Conservation (phyloP, 1,140 invertebrate genomes). For the Scaptomyza montana region DNA sequence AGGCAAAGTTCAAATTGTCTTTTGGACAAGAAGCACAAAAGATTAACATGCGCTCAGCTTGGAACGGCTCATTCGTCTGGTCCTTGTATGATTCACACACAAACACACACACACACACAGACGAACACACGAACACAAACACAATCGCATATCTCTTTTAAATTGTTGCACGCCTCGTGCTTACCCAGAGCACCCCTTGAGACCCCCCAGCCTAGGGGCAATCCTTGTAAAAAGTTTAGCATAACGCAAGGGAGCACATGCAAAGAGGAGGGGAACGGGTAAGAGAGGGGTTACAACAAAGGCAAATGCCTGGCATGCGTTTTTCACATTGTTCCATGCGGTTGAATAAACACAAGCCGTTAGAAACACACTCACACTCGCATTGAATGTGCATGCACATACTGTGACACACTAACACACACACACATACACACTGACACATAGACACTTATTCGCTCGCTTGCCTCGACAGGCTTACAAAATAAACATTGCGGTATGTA, state of each 20-base stretch:
- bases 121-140: background rate
- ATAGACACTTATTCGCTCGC: slow-evolving; percentile 75
- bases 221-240: slow-evolving; percentile 79
- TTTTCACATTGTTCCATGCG: slow-evolving; percentile 80
- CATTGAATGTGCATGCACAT: too few species aligned
- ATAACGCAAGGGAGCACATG: slow-evolving; percentile 43
- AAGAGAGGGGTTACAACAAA: slow-evolving; percentile 36
- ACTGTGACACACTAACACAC: slow-evolving; percentile 26
- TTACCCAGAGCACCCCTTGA: slow-evolving; percentile 33
- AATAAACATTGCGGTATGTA: slow-evolving; percentile 80
- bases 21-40: slow-evolving; percentile 64
- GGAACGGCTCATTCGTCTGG: slow-evolving; percentile 57
- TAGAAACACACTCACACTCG: slow-evolving; percentile 31
- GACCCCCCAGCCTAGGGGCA: slow-evolving; percentile 51
- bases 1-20: slow-evolving; percentile 65
- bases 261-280: background rate
- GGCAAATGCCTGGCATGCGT: slow-evolving; percentile 71
- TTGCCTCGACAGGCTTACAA: slow-evolving; percentile 78
- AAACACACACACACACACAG: background rate
- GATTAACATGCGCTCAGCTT: slow-evolving; percentile 67
- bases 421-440: slow-evolving; percentile 16
- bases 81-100: slow-evolving; percentile 19
- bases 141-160: slow-evolving; percentile 51
- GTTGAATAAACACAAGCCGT: slow-evolving; percentile 76
- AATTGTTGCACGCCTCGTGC: slow-evolving; percentile 70